Base-by-base conservation (phyloP, 2,113 vertebrate genomes). In the Xiphophorus maculatus region DNA sequence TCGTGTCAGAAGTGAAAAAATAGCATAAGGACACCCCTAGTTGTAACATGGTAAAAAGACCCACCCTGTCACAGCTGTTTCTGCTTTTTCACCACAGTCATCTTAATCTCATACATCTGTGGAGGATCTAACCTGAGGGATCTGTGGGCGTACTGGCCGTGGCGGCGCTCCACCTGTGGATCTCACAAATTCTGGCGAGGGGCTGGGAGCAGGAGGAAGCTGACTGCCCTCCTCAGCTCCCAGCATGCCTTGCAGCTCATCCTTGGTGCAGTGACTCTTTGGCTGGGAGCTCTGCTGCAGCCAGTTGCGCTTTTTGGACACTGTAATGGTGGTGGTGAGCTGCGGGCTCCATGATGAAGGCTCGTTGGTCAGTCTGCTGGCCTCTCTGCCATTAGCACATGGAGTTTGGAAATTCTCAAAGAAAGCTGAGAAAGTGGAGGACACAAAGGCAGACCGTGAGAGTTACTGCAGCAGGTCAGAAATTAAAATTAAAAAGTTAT, bases 281-380 rank as follows among this genome's bases (percentile, higher is more conserved):
- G 88, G 90, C 0, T 88, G 83, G 64, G 93, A 91, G 89, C 97
- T 98, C 91, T 99, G 98, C 92, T 97, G 96, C 27, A 99, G 92
- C 98, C 98, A 99, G 91, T 96, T 99, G 66, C 97, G 96, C 82
- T 99, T 99, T 92, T 99, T 99, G 48, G 97, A 98, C 71, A 99
- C 98, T 0, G 98, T 99, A 75, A 99, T 99, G 93, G 93, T 96
- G 90, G 96, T 97, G 90, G 96, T 97, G 82, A 91, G 87, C 70
- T 93, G 94, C 0, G 80, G 82, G 77, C 86, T 93, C 92, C 2
- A 93, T 70, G 84, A 90, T 33, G 85, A 66, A 61, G 79, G 84
- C 81, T 93, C 94, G 0, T 69, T 79, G 70, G 84, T 83, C 84
- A 33, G 37, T 29, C 88, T 78, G 88, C 83, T 80, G 92, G 91